phyloP scores from a whole-genome alignment of 2,113 vertebrate species.

The Sclerurus mexicanus region DNA sequence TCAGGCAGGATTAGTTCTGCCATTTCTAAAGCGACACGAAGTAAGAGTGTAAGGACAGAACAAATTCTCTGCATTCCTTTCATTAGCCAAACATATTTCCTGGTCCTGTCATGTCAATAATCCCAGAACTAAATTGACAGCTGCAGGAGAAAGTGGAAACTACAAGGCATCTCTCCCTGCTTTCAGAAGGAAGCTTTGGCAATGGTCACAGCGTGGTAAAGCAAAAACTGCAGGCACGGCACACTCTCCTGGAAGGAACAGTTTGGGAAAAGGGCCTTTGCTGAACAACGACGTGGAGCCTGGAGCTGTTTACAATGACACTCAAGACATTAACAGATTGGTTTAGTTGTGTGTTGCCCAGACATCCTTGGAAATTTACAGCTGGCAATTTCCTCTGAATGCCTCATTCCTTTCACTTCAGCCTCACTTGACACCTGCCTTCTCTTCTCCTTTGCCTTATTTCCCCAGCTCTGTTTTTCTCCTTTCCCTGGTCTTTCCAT shows the following conservation, averaged over 20 bases:
- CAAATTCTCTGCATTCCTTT: not conserved
- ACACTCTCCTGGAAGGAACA: not conserved
- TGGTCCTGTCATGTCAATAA: not conserved
- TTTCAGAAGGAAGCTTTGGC: not conserved
- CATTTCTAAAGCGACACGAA: not conserved
- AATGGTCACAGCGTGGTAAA: fast-evolving
- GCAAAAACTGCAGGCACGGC: not conserved
- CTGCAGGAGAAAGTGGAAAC: not conserved
- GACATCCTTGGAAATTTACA: conserved; percentile 11
- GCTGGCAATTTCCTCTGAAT: conserved; percentile 23
- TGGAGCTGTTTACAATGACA: not conserved
- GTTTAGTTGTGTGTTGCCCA: not conserved
- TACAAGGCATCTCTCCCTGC: not conserved
- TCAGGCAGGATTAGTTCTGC: not conserved
- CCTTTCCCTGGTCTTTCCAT: not conserved
- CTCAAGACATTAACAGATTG: not conserved
- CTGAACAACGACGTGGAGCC: not conserved
- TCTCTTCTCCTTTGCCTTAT: not conserved
- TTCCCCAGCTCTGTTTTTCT: not conserved
- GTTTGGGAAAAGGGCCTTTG: not conserved
- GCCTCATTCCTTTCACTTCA: not conserved
- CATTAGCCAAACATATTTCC: not conserved
- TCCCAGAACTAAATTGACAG: not conserved
- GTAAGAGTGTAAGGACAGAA: not conserved
- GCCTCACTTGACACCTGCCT: not conserved